These are phyloP conservation scores for Zaprionus obscuricornis DNA, from an alignment of 2,888 invertebrate species.

Conservation along the genomic window DNA sequence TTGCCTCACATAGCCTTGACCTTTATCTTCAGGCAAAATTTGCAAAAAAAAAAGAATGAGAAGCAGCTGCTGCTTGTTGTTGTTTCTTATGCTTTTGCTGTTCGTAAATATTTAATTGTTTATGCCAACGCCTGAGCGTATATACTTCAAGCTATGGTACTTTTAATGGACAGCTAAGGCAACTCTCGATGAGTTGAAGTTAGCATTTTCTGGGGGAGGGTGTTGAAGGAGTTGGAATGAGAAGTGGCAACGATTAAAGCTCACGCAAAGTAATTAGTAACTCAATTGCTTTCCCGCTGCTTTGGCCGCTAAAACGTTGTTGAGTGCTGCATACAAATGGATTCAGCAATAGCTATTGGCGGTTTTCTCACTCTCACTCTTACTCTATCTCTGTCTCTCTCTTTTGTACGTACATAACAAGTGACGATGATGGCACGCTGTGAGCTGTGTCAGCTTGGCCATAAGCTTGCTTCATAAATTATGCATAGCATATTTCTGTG, in stretches of 20 bases:
- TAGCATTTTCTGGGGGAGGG: background rate
- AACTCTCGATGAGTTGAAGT: background rate
- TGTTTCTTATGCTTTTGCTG: slow-evolving; percentile 19
- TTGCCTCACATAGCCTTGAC: slow-evolving; percentile 70
- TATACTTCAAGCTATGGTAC: slow-evolving; percentile 46
- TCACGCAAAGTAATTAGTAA: slow-evolving; percentile 73
- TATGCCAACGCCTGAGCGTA: slow-evolving; percentile 52
- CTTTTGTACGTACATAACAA: background rate
- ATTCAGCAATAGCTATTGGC: no score
- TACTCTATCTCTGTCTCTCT: background rate
- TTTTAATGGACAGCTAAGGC: slow-evolving; percentile 67
- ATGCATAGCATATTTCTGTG: slow-evolving; percentile 50
- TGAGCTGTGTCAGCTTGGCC: background rate
- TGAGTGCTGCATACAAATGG: slow-evolving; percentile 70
- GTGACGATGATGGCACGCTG: background rate
- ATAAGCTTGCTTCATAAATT: slow-evolving; percentile 54
- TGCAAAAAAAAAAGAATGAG: background rate
- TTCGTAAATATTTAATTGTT: slow-evolving; percentile 76
- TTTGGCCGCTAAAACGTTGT: slow-evolving; percentile 25
- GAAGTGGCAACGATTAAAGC: slow-evolving; percentile 67
- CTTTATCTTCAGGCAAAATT: slow-evolving; percentile 69
- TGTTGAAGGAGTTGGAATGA: background rate
- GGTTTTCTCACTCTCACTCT: slow-evolving; percentile 40
- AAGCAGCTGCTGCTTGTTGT: slow-evolving; percentile 17
- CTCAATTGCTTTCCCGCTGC: slow-evolving; percentile 66